Evolutionary conservation across 2,888 invertebrate species (phyloP), one percentile per base, ranked within the genome.

Genomic region (Charanyca ferruginea): DNA sequence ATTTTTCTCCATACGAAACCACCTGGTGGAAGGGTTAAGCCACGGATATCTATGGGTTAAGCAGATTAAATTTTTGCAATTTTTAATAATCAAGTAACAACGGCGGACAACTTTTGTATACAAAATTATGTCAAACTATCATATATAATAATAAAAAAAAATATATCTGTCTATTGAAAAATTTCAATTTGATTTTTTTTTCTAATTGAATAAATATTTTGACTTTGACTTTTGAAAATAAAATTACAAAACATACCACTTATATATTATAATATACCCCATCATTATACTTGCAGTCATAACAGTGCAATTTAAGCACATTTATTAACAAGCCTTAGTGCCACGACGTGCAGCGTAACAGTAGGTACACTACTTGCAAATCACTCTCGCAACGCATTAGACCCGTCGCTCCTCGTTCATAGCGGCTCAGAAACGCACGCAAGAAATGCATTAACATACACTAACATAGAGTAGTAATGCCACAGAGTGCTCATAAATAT

Each of bases 401-500:
- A 53, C 32, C 66, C 57, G 77, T 61, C 73, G 61, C 63, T 66
- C 81, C 38, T 68, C 68, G 62, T 53, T 81, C 64, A 81, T 70
- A 67, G 65, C 16, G 59, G 66, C 68, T 70, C 60, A 64, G 67
- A 77, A 53, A 68, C 79, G 78, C 91, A 91, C 89, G 91, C 91
- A 85, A 91, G 80, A 85, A 86, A 86, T 85, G 85, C 90, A 90
- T 91, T 91, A 91, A 84, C 87, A 86, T 83, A 85, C 72, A 61
- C 25, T 41, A 18, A 20, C 61, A 66, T 38, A 25, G 66, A 66
- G 41, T 52, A 55, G 23, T 52, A 0, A 23, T 20, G 16, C 0
- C 3, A 47, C 38, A 18, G 58, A 75, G 55, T 49, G 35, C 2
- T 45, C 16, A 18, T 42, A 62, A 52, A 16, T 23, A 13, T 11